Evolutionary conservation across 1,140 invertebrate species (phyloP).

Genomic region (Bombus pascuorum): DNA sequence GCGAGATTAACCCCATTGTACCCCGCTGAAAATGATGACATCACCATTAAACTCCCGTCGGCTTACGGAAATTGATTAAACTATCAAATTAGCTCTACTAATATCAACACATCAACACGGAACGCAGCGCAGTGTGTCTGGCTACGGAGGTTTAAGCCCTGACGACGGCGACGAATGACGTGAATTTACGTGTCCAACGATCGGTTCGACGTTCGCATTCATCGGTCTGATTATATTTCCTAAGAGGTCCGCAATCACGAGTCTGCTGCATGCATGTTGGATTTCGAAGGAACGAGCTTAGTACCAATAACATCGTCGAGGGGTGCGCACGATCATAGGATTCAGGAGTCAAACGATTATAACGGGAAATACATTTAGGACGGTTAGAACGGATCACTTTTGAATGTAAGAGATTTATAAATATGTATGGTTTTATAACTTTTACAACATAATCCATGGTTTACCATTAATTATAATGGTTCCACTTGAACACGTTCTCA

Average conservation of each 20-base stretch:
- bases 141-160: constrained; percentile 57
- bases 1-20: constrained; percentile 82
- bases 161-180: constrained; percentile 46
- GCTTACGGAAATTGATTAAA: constrained; percentile 83
- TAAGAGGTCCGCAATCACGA: constrained; percentile 61
- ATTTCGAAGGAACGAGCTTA: constrained; percentile 40
- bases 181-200: constrained; percentile 67
- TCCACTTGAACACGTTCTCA: accelerated
- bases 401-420: background rate
- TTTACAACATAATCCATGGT: background rate
- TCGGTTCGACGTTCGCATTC: constrained; percentile 68
- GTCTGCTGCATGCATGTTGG: constrained; percentile 11
- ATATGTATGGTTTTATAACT: background rate
- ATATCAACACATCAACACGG: constrained; percentile 79
- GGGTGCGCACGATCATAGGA: background rate
- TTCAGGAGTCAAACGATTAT: background rate
- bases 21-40: constrained; percentile 82
- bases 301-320: constrained; percentile 16
- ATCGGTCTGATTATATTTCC: constrained; percentile 64
- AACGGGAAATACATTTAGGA: background rate
- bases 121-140: constrained; percentile 47
- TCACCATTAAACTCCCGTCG: constrained; percentile 82
- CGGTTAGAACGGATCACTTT: background rate
- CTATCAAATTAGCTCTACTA: constrained; percentile 83
- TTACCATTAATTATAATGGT: no score